Base-by-base conservation (phyloP, 2,888 invertebrate species). In the Dynastes hyllus region DNA sequence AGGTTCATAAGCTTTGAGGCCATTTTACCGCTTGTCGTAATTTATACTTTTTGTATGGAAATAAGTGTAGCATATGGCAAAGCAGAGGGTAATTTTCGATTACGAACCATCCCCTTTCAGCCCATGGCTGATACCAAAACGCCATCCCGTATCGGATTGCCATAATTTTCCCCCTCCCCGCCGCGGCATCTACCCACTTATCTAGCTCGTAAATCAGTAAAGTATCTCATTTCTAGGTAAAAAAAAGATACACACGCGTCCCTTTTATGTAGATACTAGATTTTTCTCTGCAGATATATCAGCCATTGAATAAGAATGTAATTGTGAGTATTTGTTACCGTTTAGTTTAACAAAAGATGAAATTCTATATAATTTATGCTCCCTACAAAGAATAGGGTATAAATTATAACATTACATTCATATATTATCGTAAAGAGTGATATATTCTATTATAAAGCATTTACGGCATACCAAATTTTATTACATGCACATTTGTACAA, bases 221-320 rank as follows among this genome's bases (percentile, higher is more conserved):
- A 73, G 79, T 78, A 80, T 81, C 81, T 80, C 77, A 80, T 81
- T 81, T 80, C 79, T 73, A 66, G 77, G 80, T 78, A 73, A 73
- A 65, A 61, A 61, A 63, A 40, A 58, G n/a, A 75, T 27, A 75
- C 73, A 50, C 73, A 45, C 63, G 61, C 61, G 40, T 61, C 27
- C 58, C 29, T 51, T 13, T 51, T 76, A 69, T 75, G 66, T 69
- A 55, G 76, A 58, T 76, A 13, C 32, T 51, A 80, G 66, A 80
- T 80, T 78, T 76, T 58, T 13, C 63, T 11, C 63, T 22, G 32
- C 63, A 29, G 63, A 53, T 58, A 71, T 66, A 8, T 45, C 2
- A 11, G 45, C 11, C 45, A 11, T 45, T 8, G 45, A 45, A 45
- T 6, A 45, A 45, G 45, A 45, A 45, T 1, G 2, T 11, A 45